Base-by-base conservation (phyloP, 1,140 invertebrate genomes). In the Drosophila triauraria region DNA sequence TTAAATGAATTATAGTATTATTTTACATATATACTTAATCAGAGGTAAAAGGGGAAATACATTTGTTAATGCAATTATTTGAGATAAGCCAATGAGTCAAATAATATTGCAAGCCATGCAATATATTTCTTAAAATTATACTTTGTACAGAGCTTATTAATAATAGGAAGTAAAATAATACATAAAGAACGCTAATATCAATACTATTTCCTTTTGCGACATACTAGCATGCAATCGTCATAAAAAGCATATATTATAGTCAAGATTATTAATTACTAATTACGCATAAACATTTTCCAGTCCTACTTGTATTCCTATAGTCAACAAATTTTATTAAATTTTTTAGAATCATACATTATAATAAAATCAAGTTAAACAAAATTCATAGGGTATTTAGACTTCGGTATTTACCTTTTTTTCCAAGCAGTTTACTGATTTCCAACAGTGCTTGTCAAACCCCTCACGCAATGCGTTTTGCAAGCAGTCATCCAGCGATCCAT, bases 401-500 rank as follows among this genome's bases (percentile, higher is more conserved):
- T 23, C 2, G 9, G 0, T 8, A 17, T 10, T 40, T 32, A 5
- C 23, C 27, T 12, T 13, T 2, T 8, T 8, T 51, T 5, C 13
- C 20, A 48, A 32, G 2, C 25, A 56, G 15, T 42, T 69, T 59
- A 25, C 32, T 4, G 44, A 2, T 4, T 25, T 48, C 3, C 6
- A 27, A 1, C 65, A 59, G 53, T 17, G 67, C 32, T 38, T 50
- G 9, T 43, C 32, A 72, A 72, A 72, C 69, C 15, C 27, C 32
- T 5, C 10, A 10, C 4, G 10, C 67, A 74, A 78, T 76, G 59
- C 57, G 44, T 79, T 87, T 79, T 69, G 47, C 83, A 72, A 58
- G 74, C 74, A 58, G 59, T 60, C 54, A 70, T n/a, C 78, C 46
- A 47, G 50, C 63, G 61, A 82, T 74, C 80, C 43, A 40, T 51